Evolutionary conservation across 2,797 vertebrate species (phyloP), one percentile per base, ranked within the genome.

Genomic region (Lacerta viridis): DNA sequence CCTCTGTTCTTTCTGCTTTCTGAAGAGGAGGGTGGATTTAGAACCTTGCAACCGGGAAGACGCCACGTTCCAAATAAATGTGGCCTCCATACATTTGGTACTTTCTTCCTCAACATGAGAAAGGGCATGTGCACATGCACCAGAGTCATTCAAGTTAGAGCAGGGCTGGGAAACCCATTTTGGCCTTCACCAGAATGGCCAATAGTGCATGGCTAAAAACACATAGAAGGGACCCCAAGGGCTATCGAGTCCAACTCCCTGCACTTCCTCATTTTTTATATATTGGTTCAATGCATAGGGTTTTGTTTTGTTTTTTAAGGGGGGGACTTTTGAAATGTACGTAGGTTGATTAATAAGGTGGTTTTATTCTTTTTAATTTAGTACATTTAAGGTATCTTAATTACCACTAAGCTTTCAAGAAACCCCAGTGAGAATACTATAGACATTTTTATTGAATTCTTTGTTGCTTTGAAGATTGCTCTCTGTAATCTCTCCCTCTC

Each of bases 381-480:
- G 92, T 84, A 93, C 83, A 83, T 83, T 90, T 94, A 89, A 88
- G 68, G 82, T 90, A 93, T 92, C 90, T 94, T 94, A 92, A 95
- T 94, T 93, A 94, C 85, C 64, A 93, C 85, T 93, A 95, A 94
- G 92, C 85, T 93, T 91, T 80, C 93, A 93, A 86, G 94, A 91
- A 95, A 92, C 46, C 81, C 87, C 89, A 92, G 87, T 83, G 92
- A 93, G 89, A 95, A 90, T 59, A 84, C 61, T 88, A 83, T 88
- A 92, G 87, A 84, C 17, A 20, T 92, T 91, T 94, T 89, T 89
- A 92, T 0, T 89, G 20, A 92, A 87, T 92, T 90, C 78, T 3
- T 80, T 86, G 84, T 77, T 90, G 80, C 87, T 94, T 93, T 94
- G 88, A 95, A 94, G 86, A 92, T 86, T 86, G 66, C 55, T 88